Base-by-base conservation (phyloP, 2,888 invertebrate genomes). In the Hoplodrina blanda region DNA sequence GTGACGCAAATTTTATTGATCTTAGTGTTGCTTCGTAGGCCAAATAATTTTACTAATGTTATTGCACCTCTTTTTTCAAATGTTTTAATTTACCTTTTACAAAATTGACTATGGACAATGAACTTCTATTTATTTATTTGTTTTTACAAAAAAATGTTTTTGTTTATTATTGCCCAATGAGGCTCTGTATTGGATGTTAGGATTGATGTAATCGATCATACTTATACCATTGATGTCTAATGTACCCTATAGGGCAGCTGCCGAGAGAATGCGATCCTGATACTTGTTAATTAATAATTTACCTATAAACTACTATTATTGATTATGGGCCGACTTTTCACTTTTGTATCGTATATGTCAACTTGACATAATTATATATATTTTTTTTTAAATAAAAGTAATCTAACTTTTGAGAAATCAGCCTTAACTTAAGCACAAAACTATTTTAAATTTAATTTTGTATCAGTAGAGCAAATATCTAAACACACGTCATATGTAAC, bases 221-320 rank as follows among this genome's bases (percentile, higher is more conserved):
- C 17, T 53, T 50, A 53, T 66, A 74, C n/a, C 30, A 56, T 78
- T 67, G 56, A 63, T 78, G 60, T 78, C 60, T 76, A 55, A 37
- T 37, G 37, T 37, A 7, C 8, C 17, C 20, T 69, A 73, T 62
- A 46, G 17, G 1, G 2, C 17, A 5, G 17, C 6, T 11, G 15
- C 46, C 46, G 17, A 17, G 46, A 46, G 46, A 46, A 46, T 46
- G 46, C 13, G 11, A 41, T 37, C 37, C 10, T 41, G 41, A 41
- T 11, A 41, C 41, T 0, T 41, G 41, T 41, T 2, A 41, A n/a
- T n/a, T n/a, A n/a, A n/a, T n/a, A n/a, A n/a, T n/a, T n/a, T n/a
- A n/a, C n/a, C n/a, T n/a, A n/a, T n/a, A n/a, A n/a, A n/a, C n/a
- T n/a, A n/a, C 10, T 37, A 7, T 33, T 33, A 33, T 30, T 33